A percentile compares a stretch with the other conserved stretches of the same genome.
phyloP scores from a whole-genome alignment of 2,888 invertebrate genomes.

The Osedax fenrisi region DNA sequence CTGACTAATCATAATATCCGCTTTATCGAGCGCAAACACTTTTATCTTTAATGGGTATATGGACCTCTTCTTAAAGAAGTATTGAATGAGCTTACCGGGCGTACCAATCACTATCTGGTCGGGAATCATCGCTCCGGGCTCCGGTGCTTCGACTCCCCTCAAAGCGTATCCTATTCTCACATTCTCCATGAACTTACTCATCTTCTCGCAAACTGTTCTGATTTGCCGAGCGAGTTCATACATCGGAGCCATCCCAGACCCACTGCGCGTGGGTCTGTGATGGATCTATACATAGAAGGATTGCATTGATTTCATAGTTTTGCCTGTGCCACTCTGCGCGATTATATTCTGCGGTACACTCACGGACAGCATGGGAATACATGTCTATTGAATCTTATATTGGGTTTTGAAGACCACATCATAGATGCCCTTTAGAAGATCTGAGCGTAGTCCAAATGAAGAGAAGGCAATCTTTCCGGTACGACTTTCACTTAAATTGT shows the following conservation, averaged over 20 bases:
- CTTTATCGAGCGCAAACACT: conserved; percentile 91
- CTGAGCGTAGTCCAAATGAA: too few species aligned
- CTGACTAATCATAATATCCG: conserved; percentile 96
- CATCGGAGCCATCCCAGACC: conserved; percentile 85
- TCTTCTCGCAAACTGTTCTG: conserved; percentile 86
- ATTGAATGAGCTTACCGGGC: conserved; percentile 90
- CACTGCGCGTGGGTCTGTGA: conserved; percentile 67
- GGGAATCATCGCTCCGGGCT: too few species aligned
- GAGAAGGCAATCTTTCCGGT: too few species aligned
- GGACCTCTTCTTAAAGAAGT: not conserved
- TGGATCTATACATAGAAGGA: conserved; percentile 80
- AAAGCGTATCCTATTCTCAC: conserved; percentile 82
- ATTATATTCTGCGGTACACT: conserved; percentile 81
- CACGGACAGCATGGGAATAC: conserved; percentile 79
- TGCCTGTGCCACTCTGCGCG: conserved; percentile 96
- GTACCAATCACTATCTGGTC: conserved; percentile 94
- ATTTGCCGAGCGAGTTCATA: conserved; percentile 95
- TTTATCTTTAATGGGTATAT: too few species aligned
- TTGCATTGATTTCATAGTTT: conserved; percentile 96
- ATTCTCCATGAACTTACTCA: conserved; percentile 83
- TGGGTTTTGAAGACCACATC: conserved; percentile 93
- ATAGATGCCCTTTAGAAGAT: conserved; percentile 65
- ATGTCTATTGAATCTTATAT: conserved; percentile 89
- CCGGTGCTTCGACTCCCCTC: conserved; percentile 61
- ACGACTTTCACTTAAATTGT: too few species aligned